Base-by-base conservation (phyloP, 2,113 vertebrate genomes). In the Ciconia stormi region DNA sequence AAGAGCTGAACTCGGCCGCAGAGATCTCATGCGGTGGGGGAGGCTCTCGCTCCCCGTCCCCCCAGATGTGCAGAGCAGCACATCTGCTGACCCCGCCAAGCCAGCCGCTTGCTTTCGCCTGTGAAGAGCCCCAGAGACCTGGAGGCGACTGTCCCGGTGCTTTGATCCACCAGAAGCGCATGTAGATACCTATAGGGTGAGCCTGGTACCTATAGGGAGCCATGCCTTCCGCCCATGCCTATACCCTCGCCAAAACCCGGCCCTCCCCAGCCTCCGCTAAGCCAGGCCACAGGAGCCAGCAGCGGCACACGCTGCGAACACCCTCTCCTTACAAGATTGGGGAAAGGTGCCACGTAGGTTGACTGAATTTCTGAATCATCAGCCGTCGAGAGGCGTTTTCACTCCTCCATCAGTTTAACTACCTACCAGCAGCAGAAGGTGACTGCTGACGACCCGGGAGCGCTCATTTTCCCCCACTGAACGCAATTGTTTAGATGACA, bases 371-470 rank as follows among this genome's bases (percentile, higher is more conserved):
- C 72, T 92, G 66, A 93, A 42, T 85, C 79, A 40, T 53, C 22
- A 16, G 7, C 77, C 8, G 0, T 8, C 11, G 20, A 65, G 79
- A 93, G 79, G 58, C 8, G 1, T 53, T 84, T 81, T 55, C 78
- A 15, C 69, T 49, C 61, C 58, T 80, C 85, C 21, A 32, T 70
- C n/a, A 19, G 55, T 50, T 80, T 30, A 81, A 42, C 44, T 91
- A 53, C 94, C 83, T 95, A 69, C 78, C 69, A n/a, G 92, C 79
- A 79, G 85, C 90, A 73, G 61, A 73, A 82, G 76, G 78, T 10
- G 74, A 53, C 42, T 38, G 79, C 71, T 10, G 76, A 40, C 15
- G 69, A 71, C 86, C 94, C 22, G 9, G 40, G 65, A 92, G 66
- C 29, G 5, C 83, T 94, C 86, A 21, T 88, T 96, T 89, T 56